phyloP scores from a whole-genome alignment of 2,888 invertebrate genomes.

The Drosophila formosana region DNA sequence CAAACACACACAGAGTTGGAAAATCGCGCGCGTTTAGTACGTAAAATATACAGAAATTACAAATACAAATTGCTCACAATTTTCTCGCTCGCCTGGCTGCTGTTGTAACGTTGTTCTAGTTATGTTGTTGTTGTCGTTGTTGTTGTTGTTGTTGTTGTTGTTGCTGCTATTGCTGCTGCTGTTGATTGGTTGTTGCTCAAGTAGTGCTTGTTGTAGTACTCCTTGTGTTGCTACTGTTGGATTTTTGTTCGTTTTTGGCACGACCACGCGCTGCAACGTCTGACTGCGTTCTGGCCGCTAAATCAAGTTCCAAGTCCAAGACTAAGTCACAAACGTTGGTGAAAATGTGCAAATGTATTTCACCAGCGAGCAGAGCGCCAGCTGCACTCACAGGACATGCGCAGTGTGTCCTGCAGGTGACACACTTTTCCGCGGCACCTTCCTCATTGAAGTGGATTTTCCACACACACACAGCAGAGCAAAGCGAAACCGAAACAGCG shows the following conservation, averaged over 20 bases:
- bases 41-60: conserved; percentile 62
- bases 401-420: conserved; percentile 66
- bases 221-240: conserved; percentile 13
- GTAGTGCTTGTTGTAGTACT: conserved; percentile 24
- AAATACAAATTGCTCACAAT: conserved; percentile 79
- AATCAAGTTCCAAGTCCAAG: conserved; percentile 29
- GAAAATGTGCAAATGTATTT: conserved; percentile 21
- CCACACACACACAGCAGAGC: conserved; percentile 6
- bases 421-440: conserved; percentile 76
- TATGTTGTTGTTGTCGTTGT: conserved; percentile 31
- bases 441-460: conserved; percentile 65
- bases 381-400: conserved; percentile 69
- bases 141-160: conserved; percentile 20
- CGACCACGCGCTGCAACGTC: conserved; percentile 82
- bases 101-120: conserved; percentile 55
- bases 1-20: conserved; percentile 20
- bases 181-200: conserved; percentile 30
- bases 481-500: conserved; percentile 24
- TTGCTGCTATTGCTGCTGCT: conserved; percentile 20
- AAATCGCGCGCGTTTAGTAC: conserved; percentile 62
- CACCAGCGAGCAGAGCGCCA: conserved; percentile 50
- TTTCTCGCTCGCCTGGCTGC: conserved; percentile 62
- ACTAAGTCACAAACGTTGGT: conserved; percentile 37
- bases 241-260: conserved; percentile 26
- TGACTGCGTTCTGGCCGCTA: conserved; percentile 78